These are phyloP conservation scores for Neuroscelio doddi DNA, from an alignment of 2,888 invertebrate species.

Conservation along the genomic window DNA sequence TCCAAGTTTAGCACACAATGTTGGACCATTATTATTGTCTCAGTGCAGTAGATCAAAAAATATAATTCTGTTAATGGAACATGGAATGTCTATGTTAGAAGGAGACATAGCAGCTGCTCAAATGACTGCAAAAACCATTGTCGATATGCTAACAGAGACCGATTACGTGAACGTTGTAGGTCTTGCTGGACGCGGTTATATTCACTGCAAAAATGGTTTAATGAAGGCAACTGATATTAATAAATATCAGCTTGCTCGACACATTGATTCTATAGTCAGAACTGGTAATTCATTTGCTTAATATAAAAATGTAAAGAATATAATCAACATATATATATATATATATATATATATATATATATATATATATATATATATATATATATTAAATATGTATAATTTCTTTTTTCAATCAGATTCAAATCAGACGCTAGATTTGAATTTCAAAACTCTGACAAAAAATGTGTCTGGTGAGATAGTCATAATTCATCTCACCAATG, in stretches of 20 bases:
- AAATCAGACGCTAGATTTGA: slow-evolving; percentile 58
- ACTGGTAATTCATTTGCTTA: slow-evolving; percentile 52
- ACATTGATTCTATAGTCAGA: slow-evolving; percentile 60
- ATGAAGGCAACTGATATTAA: slow-evolving; percentile 66
- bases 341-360: too few species aligned
- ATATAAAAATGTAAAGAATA: too few species aligned
- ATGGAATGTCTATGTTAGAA: slow-evolving; percentile 63
- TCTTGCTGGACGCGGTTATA: slow-evolving; percentile 55
- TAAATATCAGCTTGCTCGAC: slow-evolving; percentile 63
- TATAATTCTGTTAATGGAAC: slow-evolving; percentile 65
- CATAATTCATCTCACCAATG: slow-evolving; percentile 65
- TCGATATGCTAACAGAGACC: slow-evolving; percentile 66
- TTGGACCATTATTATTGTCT: slow-evolving; percentile 65
- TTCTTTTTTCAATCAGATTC: slow-evolving; percentile 50
- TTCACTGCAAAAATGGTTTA: slow-evolving; percentile 60
- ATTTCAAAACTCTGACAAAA: slow-evolving; percentile 56
- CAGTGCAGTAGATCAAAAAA: slow-evolving; percentile 65
- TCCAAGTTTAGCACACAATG: slow-evolving; percentile 64
- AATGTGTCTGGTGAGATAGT: slow-evolving; percentile 59
- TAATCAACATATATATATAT: too few species aligned
- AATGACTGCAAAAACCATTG: slow-evolving; percentile 65
- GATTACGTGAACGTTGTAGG: slow-evolving; percentile 66
- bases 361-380: too few species aligned
- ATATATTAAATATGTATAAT: slow-evolving; percentile 3
- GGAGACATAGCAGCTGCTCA: slow-evolving; percentile 65